phyloP scores from a whole-genome alignment of 1,140 invertebrate species.

The Aphaenogaster ashmeadi region DNA sequence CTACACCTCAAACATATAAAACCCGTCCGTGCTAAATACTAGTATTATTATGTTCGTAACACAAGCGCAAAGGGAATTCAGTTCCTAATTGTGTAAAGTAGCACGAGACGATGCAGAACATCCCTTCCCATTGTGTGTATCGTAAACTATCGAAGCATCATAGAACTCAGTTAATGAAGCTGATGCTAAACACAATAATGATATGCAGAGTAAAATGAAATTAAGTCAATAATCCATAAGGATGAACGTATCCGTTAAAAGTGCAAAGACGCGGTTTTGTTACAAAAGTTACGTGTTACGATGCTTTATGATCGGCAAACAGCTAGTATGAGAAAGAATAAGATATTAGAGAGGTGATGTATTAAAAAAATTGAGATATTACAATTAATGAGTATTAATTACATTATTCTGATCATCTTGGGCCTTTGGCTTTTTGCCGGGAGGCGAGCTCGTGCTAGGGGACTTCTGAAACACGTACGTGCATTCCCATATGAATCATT shows the following conservation, averaged over 20 bases:
- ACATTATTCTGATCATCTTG: constrained; percentile 86
- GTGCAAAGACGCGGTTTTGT: constrained; percentile 72
- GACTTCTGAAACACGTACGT: constrained; percentile 86
- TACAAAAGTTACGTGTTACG: constrained; percentile 77
- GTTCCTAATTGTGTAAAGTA: constrained; percentile 51
- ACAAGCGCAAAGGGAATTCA: constrained; percentile 38
- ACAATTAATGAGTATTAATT: constrained; percentile 86
- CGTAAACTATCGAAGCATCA: constrained; percentile 70
- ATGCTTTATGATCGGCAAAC: constrained; percentile 77
- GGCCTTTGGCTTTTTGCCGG: constrained; percentile 86
- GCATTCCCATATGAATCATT: constrained; percentile 83
- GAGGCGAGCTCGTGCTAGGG: constrained; percentile 85
- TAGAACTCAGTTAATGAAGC: constrained; percentile 78
- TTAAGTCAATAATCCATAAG: constrained; percentile 69
- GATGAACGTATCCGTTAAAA: constrained; percentile 58
- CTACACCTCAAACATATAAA: constrained; percentile 56
- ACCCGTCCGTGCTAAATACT: constrained; percentile 24
- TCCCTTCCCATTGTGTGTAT: constrained; percentile 49
- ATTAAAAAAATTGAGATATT: constrained; percentile 80
- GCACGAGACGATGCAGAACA: constrained; percentile 43
- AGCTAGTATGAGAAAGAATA: constrained; percentile 78
- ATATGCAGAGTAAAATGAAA: constrained; percentile 62
- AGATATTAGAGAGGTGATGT: constrained; percentile 75
- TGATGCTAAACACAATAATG: constrained; percentile 69
- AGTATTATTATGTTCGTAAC: constrained; percentile 43